These are phyloP conservation scores for Hydrozoanthus gracilis DNA, from an alignment of 92 coral and sea anemone species.

Conservation along the genomic window DNA sequence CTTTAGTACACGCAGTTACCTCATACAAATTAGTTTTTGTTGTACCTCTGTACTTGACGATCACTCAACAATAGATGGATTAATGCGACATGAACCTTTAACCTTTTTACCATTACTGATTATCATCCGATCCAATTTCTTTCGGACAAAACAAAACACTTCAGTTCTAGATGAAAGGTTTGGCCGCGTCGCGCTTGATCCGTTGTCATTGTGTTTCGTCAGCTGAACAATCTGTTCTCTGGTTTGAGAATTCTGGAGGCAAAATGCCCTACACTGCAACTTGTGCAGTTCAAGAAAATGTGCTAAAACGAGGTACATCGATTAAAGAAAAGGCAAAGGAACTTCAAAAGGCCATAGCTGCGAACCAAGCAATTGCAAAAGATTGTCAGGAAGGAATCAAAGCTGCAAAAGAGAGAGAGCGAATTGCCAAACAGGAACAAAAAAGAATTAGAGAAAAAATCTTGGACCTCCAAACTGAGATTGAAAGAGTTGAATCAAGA, in stretches of 20 bases:
- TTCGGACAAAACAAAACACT: slow-evolving; percentile 41
- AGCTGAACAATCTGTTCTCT: slow-evolving; percentile 36
- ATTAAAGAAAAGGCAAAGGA: slow-evolving; percentile 31
- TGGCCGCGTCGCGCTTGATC: slow-evolving; percentile 25
- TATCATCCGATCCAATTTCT: slow-evolving; percentile 39
- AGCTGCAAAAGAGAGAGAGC: slow-evolving; percentile 8
- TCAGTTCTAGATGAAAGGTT: slow-evolving; percentile 36
- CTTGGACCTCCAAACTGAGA: slow-evolving; percentile 12
- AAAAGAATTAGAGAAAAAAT: slow-evolving; percentile 10
- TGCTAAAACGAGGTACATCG: slow-evolving; percentile 25
- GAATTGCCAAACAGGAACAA: slow-evolving; percentile 32
- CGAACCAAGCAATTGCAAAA: slow-evolving; percentile 29
- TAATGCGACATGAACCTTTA: slow-evolving; percentile 23
- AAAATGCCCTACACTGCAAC: slow-evolving; percentile 40
- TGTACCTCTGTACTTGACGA: slow-evolving; percentile 17
- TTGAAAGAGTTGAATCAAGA: slow-evolving; percentile 41
- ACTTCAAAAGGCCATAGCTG: background rate
- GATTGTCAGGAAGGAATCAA: slow-evolving; percentile 29
- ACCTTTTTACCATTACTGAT: slow-evolving; percentile 23
- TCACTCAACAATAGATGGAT: slow-evolving; percentile 37
- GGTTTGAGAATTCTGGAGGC: slow-evolving; percentile 2
- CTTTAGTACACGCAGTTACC: background rate
- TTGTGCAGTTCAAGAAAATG: slow-evolving; percentile 36
- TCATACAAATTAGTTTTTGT: slow-evolving; percentile 18
- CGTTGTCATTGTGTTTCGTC: slow-evolving; percentile 2